Base-by-base conservation (phyloP, 2,113 vertebrate species). In the Chaenocephalus aceratus region DNA sequence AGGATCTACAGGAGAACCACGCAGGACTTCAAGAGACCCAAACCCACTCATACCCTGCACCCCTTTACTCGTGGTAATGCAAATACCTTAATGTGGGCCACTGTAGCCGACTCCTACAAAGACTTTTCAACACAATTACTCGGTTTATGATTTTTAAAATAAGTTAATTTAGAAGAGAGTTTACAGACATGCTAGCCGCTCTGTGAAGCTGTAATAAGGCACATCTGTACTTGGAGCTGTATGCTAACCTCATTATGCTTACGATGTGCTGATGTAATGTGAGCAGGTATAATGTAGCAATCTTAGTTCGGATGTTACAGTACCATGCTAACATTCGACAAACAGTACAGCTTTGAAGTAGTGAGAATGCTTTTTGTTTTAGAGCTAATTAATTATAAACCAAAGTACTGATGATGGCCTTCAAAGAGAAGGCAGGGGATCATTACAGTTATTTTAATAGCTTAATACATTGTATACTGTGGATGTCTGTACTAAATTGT, bases 21-120 rank as follows among this genome's bases (percentile, higher is more conserved):
- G 9, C 14, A 3, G 60, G 65, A 58, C 79, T 51, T 66, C 41
- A 66, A 78, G 79, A 58, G 53, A 78, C 73, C 21, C 23, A 21
- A 14, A 52, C 6, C 1, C 36, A 41, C 36, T 41, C 6, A 41
- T 41, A 6, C 36, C 36, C 36, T 16, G 36, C 52, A 45, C 41
- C 9, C 48, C 23, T 30, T 18, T 6, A 34, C 4, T 16, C 3
- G 6, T 0, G 3, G 14, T 48, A 18, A 34, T 34, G 44, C 23
- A 59, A 14, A 71, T 8, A n/a, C 16, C 45, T 51, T 10, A 15
- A 15, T 36, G 1, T 72, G 16, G 57, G 30, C 46, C 30, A 52
- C 46, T 3, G 18, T 41, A 51, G 45, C 0, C 4, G 16, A 72
- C 10, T 34, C 23, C 5, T 3, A 46, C 30, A 30, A 11, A 36